phyloP scores from a whole-genome alignment of 2,113 vertebrate species.

The Calidris pygmaea region DNA sequence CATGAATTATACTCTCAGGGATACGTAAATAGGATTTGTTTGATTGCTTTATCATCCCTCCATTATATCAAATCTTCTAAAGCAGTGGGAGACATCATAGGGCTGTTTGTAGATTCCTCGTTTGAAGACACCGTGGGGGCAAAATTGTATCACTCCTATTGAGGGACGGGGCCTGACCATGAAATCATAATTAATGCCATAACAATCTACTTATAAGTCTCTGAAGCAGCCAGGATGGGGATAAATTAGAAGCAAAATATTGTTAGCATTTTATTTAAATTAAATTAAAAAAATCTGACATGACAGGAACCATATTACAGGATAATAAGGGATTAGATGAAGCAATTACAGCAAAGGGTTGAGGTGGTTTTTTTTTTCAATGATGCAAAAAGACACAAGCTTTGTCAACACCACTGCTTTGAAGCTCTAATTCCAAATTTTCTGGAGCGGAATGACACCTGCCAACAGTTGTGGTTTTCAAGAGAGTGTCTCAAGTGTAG shows the following conservation, averaged over 20 bases:
- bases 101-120: slow-evolving; percentile 50
- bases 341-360: not conserved
- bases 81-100: slow-evolving; percentile 41
- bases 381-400: not conserved
- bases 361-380: not conserved
- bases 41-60: slow-evolving; percentile 67
- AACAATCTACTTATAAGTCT: slow-evolving; percentile 77
- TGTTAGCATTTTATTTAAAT: slow-evolving; percentile 61
- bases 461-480: not conserved
- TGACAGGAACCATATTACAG: slow-evolving; percentile 24
- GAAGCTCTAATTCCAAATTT: not conserved
- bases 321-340: slow-evolving; percentile 47
- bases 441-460: not conserved
- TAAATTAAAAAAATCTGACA: slow-evolving; percentile 21
- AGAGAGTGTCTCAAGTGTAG: not conserved
- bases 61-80: slow-evolving; percentile 51
- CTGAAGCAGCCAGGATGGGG: slow-evolving; percentile 9
- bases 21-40: slow-evolving; percentile 53
- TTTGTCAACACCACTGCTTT: not conserved
- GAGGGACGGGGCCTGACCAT: slow-evolving; percentile 47
- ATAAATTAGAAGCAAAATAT: slow-evolving; percentile 45
- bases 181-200: slow-evolving; percentile 81
- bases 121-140: slow-evolving; percentile 48
- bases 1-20: slow-evolving; percentile 55
- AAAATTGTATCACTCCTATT: slow-evolving; percentile 21